phyloP scores from a whole-genome alignment of 2,888 invertebrate species.

The Gryllus longicercus region DNA sequence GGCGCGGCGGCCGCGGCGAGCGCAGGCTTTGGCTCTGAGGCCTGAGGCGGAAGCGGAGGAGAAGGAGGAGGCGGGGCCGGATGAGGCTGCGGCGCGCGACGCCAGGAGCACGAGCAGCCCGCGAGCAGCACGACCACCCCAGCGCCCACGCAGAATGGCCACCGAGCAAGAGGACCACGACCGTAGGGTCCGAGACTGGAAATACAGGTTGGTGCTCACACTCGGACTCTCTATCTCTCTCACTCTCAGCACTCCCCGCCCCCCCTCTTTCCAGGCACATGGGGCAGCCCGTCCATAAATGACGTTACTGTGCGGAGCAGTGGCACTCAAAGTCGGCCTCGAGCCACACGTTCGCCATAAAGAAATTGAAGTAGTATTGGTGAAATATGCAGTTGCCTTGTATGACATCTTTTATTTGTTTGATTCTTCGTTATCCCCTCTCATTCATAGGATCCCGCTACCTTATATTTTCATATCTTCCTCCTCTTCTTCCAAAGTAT shows the following conservation, averaged over 20 bases:
- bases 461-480: no score
- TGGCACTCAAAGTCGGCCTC: no score
- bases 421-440: no score
- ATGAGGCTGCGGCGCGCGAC: neutral
- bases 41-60: neutral
- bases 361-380: no score
- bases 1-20: neutral
- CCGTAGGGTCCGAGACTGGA: conserved; percentile 5
- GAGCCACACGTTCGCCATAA: no score
- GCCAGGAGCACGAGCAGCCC: neutral
- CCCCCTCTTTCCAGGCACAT: neutral
- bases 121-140: neutral
- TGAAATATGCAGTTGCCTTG: no score
- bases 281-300: neutral
- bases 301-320: neutral
- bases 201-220: neutral
- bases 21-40: neutral
- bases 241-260: neutral
- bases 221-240: neutral
- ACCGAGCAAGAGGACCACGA: neutral
- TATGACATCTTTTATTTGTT: no score
- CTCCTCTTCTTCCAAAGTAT: no score
- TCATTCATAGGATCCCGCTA: no score
- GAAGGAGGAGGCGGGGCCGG: neutral
- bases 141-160: neutral